Conservation (phyloP, 2,113 vertebrate species). For the Pteruthius melanotis region DNA sequence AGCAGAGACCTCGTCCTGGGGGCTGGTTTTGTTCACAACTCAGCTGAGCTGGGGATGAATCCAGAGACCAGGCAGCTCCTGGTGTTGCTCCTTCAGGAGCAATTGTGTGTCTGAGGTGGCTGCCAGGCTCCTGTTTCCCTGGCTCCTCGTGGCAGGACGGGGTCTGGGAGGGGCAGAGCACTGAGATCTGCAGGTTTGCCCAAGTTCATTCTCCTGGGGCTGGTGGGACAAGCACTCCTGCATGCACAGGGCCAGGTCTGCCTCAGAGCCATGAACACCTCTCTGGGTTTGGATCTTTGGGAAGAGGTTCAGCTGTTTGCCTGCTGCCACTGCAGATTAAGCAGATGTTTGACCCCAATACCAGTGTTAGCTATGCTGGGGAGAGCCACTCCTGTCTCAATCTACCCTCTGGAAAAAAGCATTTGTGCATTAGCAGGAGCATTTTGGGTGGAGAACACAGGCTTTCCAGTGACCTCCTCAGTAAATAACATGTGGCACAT, state of each 20-base stretch:
- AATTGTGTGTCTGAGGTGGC: fast-evolving
- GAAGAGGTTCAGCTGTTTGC: not conserved
- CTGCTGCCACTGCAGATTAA: not conserved
- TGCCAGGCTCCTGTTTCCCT: not conserved
- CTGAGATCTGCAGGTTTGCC: not conserved
- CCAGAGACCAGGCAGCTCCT: not conserved
- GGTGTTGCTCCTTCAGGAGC: not conserved
- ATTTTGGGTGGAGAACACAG: not conserved
- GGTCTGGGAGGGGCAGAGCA: not conserved
- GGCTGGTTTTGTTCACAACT: not conserved
- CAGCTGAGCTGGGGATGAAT: not conserved
- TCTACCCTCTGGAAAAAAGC: not conserved
- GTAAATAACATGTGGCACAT: constrained; percentile 29
- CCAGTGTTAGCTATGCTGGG: not conserved
- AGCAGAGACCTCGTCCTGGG: fast-evolving
- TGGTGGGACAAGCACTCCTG: not conserved
- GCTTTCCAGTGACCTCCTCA: not conserved
- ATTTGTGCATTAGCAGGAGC: not conserved
- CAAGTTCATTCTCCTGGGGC: not conserved
- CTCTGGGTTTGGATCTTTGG: not conserved
- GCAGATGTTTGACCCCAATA: not conserved
- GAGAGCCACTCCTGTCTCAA: not conserved
- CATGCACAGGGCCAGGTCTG: not conserved
- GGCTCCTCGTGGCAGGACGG: not conserved
- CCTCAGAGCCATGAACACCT: not conserved